Evolutionary conservation across 2,888 invertebrate genomes (phyloP), one percentile per base, ranked within the genome.

Genomic region (Rutpela maculata): DNA sequence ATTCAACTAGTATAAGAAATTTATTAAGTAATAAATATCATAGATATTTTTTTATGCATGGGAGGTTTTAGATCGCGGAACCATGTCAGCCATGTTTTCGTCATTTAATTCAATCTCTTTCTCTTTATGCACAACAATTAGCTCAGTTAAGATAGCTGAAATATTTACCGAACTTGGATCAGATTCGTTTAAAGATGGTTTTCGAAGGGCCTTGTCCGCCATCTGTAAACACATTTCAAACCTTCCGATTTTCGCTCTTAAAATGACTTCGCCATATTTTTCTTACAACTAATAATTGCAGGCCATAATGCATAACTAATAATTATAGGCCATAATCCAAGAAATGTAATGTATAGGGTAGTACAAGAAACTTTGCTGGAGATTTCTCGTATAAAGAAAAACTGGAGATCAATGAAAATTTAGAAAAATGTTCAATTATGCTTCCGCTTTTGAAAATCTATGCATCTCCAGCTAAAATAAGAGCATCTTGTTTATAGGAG

Each of bases 1-100:
- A 89, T 89, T 89, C 89, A 89, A 89, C 83, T 88, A 88, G 88
- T 79, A 79, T 88, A 88, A 87, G 86, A 82, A 84, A 85, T 85
- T 82, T 70, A 70, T 84, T 85, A 84, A 88, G 86, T 87, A 87
- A 87, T 88, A 87, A 88, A 86, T 87, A 87, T 88, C 86, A 88
- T 87, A 88, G 87, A 88, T 89, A 89, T 89, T 88, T 89, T 89
- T 88, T 88, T 88, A 88, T 86, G 87, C 87, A 87, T 87, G 86
- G 85, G 87, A 86, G 85, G 85, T 80, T 83, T 84, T 83, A 78
- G 81, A 84, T 84, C 82, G 79, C 81, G 80, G 75, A 60, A 78
- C 57, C 79, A 77, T 80, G 78, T 73, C 78, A 67, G 66, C 74
- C 80, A 79, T 74, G 74, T 71, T 79, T 81, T 77, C 72, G 69